Conservation (phyloP, 2,888 invertebrate species). For the Vesta saturnalis region DNA sequence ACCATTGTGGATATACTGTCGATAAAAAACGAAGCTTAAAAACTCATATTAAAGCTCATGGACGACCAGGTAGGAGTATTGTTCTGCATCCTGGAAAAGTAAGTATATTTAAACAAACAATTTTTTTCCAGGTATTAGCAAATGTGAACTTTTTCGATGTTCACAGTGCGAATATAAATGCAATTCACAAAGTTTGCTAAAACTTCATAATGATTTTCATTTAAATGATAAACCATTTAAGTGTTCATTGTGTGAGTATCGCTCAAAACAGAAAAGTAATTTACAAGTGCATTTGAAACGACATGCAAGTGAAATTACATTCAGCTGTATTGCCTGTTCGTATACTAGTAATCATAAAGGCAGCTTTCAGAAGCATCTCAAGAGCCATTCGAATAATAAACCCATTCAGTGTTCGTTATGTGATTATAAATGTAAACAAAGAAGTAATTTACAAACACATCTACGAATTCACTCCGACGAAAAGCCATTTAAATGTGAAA, state of each 20-base stretch:
- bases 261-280: not conserved
- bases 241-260: not conserved
- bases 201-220: not conserved
- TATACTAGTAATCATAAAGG: not conserved
- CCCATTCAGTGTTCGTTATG: conserved; percentile 15
- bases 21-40: not conserved
- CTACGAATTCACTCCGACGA: conserved; percentile 8
- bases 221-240: not conserved
- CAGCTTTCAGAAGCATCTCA: not conserved
- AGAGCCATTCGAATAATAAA: conserved; percentile 9
- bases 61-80: not conserved
- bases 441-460: not conserved
- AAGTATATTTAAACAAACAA: not conserved
- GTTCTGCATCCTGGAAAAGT: not conserved
- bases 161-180: conserved; percentile 1
- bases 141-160: not conserved
- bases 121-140: not conserved
- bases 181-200: not conserved
- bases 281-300: not conserved
- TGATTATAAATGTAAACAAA: conserved; percentile 5
- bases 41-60: not conserved
- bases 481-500: conserved; percentile 2
- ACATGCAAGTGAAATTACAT: conserved; percentile 8
- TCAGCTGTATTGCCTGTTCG: not conserved
- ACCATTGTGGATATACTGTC: not conserved